phyloP scores from a whole-genome alignment of 2,888 invertebrate genomes.

The Oscheius myriophilus region DNA sequence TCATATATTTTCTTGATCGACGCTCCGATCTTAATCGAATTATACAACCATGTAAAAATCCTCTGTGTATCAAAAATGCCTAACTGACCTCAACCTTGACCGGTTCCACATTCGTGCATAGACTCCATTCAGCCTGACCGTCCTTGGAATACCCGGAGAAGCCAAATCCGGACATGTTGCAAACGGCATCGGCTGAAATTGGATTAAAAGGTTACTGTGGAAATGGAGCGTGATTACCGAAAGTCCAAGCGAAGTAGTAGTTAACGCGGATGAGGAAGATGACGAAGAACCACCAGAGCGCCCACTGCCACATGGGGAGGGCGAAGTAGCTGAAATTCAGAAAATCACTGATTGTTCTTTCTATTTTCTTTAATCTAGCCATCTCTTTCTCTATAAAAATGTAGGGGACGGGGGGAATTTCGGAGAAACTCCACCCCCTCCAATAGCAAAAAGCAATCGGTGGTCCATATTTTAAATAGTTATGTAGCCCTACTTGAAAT shows the following conservation, averaged over 20 bases:
- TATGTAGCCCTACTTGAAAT: no score
- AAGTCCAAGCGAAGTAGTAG: conserved; percentile 71
- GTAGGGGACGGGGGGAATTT: no score
- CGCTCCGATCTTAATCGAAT: no score
- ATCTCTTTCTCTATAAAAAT: no score
- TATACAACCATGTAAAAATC: no score
- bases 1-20: no score
- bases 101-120: conserved; percentile 89
- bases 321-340: conserved; percentile 36
- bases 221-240: conserved; percentile 46
- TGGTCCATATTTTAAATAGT: no score
- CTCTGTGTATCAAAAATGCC: no score
- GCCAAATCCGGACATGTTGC: conserved; percentile 91
- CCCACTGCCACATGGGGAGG: conserved; percentile 47
- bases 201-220: neutral
- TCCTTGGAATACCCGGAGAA: conserved; percentile 82
- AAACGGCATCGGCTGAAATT: conserved; percentile 84
- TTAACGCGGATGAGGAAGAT: conserved; percentile 65
- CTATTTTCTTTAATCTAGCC: no score
- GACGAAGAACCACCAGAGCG: conserved; percentile 61
- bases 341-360: no score
- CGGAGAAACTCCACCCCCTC: no score
- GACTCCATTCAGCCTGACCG: conserved; percentile 87
- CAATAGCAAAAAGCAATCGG: no score
- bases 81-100: conserved; percentile 84